A percentile compares a stretch with the other conserved stretches of the same genome.
Evolutionary conservation across 2,797 vertebrate genomes (phyloP).

Genomic region (Rhinoraja longicauda): DNA sequence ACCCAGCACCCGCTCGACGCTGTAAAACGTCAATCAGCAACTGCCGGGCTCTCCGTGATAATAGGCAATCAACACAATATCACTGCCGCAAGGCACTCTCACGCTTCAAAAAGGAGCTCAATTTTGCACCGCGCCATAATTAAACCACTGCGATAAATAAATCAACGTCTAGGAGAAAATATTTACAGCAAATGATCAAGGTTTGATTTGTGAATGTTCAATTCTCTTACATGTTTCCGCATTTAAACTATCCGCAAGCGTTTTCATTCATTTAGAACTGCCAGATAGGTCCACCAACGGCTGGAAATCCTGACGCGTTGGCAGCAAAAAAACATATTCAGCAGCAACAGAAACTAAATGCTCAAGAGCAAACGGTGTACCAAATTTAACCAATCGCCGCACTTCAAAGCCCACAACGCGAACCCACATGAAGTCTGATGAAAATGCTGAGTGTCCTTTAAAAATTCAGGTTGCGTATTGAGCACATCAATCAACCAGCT

Average conservation of each 20-base stretch:
- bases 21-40: constrained; percentile 70
- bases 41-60: constrained; percentile 70
- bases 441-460: neutral
- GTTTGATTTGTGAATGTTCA: neutral
- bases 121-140: neutral
- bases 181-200: neutral
- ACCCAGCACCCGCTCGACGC: constrained; percentile 45
- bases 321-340: neutral
- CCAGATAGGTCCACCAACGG: neutral
- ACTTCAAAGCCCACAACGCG: neutral
- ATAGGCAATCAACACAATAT: constrained; percentile 75
- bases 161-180: neutral
- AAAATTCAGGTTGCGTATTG: neutral
- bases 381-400: neutral
- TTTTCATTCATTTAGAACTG: neutral
- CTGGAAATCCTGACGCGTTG: neutral
- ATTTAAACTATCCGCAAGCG: neutral
- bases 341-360: neutral
- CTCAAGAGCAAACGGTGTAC: neutral
- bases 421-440: neutral
- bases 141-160: constrained; percentile 26
- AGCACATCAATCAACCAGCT: neutral
- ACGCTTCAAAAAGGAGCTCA: constrained; percentile 8
- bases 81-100: constrained; percentile 62
- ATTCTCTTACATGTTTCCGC: neutral